A percentile compares a stretch with the other conserved stretches of the same genome.
Conservation (phyloP, 2,797 vertebrate species). For the Hapalemur alaotrensis region DNA sequence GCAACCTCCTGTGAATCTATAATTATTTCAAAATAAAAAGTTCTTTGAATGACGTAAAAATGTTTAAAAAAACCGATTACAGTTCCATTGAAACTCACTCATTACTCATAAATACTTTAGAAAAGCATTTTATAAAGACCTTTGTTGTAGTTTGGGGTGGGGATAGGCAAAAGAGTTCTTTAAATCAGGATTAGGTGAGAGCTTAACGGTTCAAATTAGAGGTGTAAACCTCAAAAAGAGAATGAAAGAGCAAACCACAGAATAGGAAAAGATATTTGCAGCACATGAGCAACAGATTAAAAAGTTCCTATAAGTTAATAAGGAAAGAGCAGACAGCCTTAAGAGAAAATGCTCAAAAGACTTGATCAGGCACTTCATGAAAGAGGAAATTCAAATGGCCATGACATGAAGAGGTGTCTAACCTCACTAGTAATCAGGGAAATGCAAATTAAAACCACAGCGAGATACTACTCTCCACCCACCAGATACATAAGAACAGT, state of each 20-base stretch:
- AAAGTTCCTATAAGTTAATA: background rate
- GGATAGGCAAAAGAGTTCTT: background rate
- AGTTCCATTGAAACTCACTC: background rate
- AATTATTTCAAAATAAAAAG: background rate
- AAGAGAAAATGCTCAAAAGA: background rate
- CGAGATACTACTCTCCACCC: background rate
- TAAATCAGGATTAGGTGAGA: background rate
- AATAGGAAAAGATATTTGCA: background rate
- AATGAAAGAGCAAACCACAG: background rate
- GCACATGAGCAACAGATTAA: background rate
- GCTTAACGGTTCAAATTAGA: background rate
- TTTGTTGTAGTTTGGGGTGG: background rate
- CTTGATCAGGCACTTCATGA: background rate
- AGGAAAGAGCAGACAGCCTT: background rate
- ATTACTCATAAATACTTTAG: background rate
- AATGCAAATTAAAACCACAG: constrained; percentile 9
- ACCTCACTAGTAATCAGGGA: background rate
- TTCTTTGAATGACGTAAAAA: background rate
- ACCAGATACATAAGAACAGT: background rate
- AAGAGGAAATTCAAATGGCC: background rate
- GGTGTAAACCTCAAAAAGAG: background rate
- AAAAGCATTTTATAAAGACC: background rate
- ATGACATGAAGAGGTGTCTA: background rate
- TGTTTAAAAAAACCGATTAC: background rate
- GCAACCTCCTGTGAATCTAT: background rate